Evolutionary conservation across 1,140 invertebrate species (phyloP), one percentile per base, ranked within the genome.

Genomic region (Achatina immaculata): DNA sequence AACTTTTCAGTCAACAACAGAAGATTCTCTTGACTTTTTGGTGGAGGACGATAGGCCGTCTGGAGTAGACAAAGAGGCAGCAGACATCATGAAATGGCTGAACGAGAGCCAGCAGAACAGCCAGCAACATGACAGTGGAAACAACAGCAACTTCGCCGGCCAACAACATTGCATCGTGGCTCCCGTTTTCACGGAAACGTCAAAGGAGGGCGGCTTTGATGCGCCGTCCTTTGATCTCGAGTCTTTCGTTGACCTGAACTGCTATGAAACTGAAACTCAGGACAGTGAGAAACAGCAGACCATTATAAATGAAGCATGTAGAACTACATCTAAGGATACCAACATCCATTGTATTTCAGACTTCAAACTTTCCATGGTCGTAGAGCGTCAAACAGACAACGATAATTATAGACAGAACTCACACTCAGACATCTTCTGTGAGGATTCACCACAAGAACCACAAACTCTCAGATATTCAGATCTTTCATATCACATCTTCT

Each of bases 191-290:
- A 21, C 68, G 68, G 68, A 69, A 31, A 62, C 28, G 28, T 34
- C 58, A 62, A 21, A 62, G 9, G 1, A 62, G 4, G 16, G 28
- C 68, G 42, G 24, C 36, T 7, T 40, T 0, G n/a, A 31, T 1
- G 3, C 71, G 7, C n/a, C 40, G 34, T 73, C 71, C 1, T 19
- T 73, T 1, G 71, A 73, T 45, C 34, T 73, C 14, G 71, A 73
- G 21, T 73, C 71, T 73, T 73, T 73, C 28, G 71, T 73, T 7
- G 43, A 73, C 19, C 71, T 73, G 7, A 43, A 73, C 6, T 42
- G 48, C 71, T 34, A 48, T 73, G 71, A 62, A 4, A 34, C 28
- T 31, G 58, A 62, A 4, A 55, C 48, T 21, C 6, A 9, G 21
- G n/a, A 31, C 6, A 31, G 1, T 6, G 58, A 62, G 3, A n/a